Evolutionary conservation across 2,797 vertebrate species (phyloP), one percentile per base, ranked within the genome.

Genomic region (Telmatherina bonti): DNA sequence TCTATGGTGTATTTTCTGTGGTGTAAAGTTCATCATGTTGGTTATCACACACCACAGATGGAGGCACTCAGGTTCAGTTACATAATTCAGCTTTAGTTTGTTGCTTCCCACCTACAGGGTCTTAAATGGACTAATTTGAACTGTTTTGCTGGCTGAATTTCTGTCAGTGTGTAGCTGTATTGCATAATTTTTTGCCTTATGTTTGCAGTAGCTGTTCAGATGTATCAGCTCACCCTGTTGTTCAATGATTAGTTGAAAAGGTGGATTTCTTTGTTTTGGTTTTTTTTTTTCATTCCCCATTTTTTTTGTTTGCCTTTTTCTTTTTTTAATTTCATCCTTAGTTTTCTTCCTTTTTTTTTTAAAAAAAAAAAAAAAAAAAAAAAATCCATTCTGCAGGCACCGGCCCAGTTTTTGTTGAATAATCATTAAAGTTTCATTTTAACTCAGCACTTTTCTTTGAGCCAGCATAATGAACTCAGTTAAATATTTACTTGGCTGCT

Each of bases 351-450:
- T 13, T 30, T 26, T 22, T 47, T 41, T 41, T 38, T 38, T 15
- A 8, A 31, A 31, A 31, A 31, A 31, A 31, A 31, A 31, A 31
- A 31, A 31, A 33, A 33, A 41, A 0, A n/a, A n/a, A n/a, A n/a
- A n/a, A n/a, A n/a, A n/a, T n/a, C n/a, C n/a, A n/a, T n/a, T n/a
- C n/a, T n/a, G n/a, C n/a, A n/a, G n/a, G n/a, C n/a, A n/a, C 10
- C 33, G 12, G 52, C 55, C 55, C 55, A 74, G 49, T 84, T 83
- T 67, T 63, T 47, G 59, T 13, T 52, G 61, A 63, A 35, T 41
- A 36, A 45, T 83, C 78, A 84, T 86, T 79, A 88, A 90, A 85
- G 70, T 86, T 85, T 81, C 38, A 90, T 85, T 57, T 69, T 41
- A 78, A 84, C 72, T 82, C 31, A 56, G 78, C 76, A 58, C 69